These are phyloP conservation scores for Sebastes fasciatus DNA, from an alignment of 2,113 vertebrate species.

Conservation along the genomic window DNA sequence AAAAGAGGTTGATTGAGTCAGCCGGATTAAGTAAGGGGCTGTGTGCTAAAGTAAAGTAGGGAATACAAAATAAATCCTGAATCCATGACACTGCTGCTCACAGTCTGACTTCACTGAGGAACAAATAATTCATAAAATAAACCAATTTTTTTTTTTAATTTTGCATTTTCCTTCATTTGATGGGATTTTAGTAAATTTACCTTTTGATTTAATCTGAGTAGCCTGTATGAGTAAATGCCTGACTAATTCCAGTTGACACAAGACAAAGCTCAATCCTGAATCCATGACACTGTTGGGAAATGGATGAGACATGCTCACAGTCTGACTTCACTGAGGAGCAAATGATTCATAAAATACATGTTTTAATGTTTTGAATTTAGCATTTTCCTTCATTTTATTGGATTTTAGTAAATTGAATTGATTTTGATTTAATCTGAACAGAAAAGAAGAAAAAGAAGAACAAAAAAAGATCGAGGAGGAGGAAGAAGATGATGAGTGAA, in stretches of 20 bases:
- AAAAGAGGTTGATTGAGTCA: neutral
- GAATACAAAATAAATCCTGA: neutral
- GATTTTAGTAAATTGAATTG: too few species aligned
- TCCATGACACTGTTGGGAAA: too few species aligned
- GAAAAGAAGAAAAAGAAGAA: too few species aligned
- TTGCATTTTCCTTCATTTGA: neutral
- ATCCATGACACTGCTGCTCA: neutral
- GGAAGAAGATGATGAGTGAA: too few species aligned
- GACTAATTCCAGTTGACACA: constrained; percentile 5
- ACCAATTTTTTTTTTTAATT: neutral
- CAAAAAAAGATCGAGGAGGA: too few species aligned
- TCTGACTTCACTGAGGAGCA: too few species aligned
- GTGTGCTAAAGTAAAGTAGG: neutral
- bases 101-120: neutral
- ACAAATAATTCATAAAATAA: constrained; percentile 14
- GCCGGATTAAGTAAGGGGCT: constrained; percentile 10
- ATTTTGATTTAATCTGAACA: too few species aligned
- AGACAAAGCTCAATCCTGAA: neutral
- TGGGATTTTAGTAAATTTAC: neutral
- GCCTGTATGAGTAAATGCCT: neutral
- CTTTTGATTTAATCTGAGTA: neutral
- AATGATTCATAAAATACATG: too few species aligned
- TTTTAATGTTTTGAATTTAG: too few species aligned
- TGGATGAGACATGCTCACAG: too few species aligned
- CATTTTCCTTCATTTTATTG: too few species aligned